Evolutionary conservation across 1,140 invertebrate genomes (phyloP).

Genomic region (Carcinoscorpius rotundicauda): DNA sequence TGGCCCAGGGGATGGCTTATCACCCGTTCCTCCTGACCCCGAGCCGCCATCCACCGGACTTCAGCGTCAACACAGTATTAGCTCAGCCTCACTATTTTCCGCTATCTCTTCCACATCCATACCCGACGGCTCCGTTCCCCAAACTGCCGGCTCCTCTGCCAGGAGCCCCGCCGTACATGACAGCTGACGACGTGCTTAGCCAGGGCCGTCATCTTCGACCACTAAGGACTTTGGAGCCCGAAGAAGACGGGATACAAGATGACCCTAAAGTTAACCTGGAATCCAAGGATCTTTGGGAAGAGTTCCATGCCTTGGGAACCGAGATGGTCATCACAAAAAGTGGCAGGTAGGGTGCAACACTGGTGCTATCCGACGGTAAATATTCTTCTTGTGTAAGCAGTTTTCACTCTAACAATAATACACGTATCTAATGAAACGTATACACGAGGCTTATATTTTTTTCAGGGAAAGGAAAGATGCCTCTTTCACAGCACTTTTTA

Average conservation of each 20-base stretch:
- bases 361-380: no score
- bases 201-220: constrained; percentile 4
- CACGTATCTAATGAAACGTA: no score
- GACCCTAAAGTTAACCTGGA: constrained; percentile 88
- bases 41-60: constrained; percentile 5
- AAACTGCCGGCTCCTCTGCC: constrained; percentile 31
- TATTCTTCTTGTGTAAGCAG: no score
- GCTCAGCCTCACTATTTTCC: constrained; percentile 28
- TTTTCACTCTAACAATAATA: no score
- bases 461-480: no score
- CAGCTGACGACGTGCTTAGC: constrained; percentile 12
- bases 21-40: constrained; percentile 17
- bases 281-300: constrained; percentile 81
- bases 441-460: no score
- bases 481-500: no score
- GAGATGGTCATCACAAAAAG: constrained; percentile 99
- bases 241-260: constrained; percentile 88
- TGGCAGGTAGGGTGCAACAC: constrained; percentile 57
- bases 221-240: constrained; percentile 47
- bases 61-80: constrained; percentile 5
- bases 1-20: constrained; percentile 17
- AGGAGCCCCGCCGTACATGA: constrained; percentile 29
- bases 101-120: constrained; percentile 10
- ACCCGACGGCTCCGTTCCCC: constrained; percentile 10
- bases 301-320: constrained; percentile 88